Conservation (phyloP, 2,888 invertebrate genomes). For the Nematopogon swammerdamellus region DNA sequence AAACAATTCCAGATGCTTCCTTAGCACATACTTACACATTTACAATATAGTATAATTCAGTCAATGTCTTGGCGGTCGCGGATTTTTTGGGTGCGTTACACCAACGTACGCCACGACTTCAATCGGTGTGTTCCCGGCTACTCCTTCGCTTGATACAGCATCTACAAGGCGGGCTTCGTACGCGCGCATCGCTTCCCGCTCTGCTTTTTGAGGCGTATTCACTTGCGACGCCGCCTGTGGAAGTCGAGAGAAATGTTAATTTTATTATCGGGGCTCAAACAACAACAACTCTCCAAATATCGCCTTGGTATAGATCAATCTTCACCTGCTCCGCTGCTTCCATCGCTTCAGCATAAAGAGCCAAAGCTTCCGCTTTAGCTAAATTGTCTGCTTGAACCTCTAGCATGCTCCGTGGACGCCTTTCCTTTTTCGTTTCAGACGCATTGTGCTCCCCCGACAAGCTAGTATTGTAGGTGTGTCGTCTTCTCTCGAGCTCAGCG, state of each 20-base stretch:
- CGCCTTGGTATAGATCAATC: background rate
- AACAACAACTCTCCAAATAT: no score
- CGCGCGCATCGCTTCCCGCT: background rate
- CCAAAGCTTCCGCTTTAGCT: background rate
- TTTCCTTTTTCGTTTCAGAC: background rate
- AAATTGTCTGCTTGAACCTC: background rate
- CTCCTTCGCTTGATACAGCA: background rate
- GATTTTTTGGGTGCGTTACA: background rate
- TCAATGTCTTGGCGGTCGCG: background rate
- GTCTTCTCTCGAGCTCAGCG: background rate
- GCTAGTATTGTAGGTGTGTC: background rate
- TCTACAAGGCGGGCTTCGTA: background rate
- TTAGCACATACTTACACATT: no score
- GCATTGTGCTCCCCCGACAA: background rate
- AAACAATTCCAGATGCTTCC: no score
- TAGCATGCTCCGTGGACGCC: background rate
- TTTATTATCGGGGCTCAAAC: background rate
- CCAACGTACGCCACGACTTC: background rate
- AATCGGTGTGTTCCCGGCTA: background rate
- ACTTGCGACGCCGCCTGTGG: background rate
- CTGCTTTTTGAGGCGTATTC: background rate
- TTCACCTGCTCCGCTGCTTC: background rate
- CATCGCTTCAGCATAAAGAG: background rate
- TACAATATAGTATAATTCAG: no score
- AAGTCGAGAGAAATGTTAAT: background rate